A percentile compares a stretch with the other conserved stretches of the same genome.
These are phyloP conservation scores for Bruchidius siliquastri DNA, from an alignment of 2,888 invertebrate species.

Conservation along the genomic window DNA sequence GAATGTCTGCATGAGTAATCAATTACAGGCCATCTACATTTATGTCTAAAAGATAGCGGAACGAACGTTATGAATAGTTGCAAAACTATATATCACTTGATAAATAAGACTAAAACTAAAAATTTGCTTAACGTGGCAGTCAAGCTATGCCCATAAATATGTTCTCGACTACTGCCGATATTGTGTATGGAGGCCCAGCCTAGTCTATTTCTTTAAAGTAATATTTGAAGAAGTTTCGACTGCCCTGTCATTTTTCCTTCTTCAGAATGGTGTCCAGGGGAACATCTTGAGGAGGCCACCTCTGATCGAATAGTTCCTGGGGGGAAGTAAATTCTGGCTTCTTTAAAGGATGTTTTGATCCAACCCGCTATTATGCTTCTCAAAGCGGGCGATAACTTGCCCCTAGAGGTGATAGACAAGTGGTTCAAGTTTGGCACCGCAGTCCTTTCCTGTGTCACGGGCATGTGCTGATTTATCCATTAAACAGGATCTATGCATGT, in stretches of 20 bases:
- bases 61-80: neutral
- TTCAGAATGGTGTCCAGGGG: constrained; percentile 14
- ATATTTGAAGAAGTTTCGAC: constrained; percentile 10
- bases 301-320: constrained; percentile 17
- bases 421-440: neutral
- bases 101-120: neutral
- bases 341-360: constrained; percentile 5
- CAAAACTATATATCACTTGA: neutral
- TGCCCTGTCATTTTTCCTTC: constrained; percentile 14
- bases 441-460: neutral
- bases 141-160: neutral
- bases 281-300: constrained; percentile 14
- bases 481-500: neutral
- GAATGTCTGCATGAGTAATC: too few relatives aligned
- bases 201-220: constrained; percentile 10
- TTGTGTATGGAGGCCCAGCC: neutral
- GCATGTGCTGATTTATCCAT: neutral
- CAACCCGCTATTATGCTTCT: constrained; percentile 1
- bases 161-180: neutral
- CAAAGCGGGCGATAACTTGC: constrained; percentile 4
- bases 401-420: neutral
- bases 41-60: neutral
- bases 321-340: constrained; percentile 13
- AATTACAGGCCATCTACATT: neutral
- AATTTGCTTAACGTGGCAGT: neutral